Evolutionary conservation across 2,113 vertebrate genomes (phyloP), one percentile per base, ranked within the genome.

Genomic region (Plectropomus leopardus): DNA sequence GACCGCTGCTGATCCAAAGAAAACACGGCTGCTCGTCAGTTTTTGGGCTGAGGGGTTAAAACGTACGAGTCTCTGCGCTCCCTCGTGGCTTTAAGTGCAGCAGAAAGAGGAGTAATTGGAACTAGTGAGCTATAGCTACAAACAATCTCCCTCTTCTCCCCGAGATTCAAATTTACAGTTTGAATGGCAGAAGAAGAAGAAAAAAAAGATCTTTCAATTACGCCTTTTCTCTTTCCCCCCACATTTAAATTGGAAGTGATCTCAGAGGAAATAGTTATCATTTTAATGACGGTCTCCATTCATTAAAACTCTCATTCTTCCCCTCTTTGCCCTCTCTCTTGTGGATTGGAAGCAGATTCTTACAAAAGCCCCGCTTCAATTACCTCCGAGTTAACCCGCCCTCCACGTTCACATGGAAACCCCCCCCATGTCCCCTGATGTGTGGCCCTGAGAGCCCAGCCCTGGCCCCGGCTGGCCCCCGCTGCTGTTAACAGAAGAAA

Each of bases 201-300:
- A 78, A 75, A 90, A 83, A 90, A 92, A 88, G 88, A 94, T 93
- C 91, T 93, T 94, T 95, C 92, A 94, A 93, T 94, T 93, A 93
- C 50, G 70, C 73, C 80, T 89, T 90, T 91, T 80, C 76, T 89
- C 78, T 83, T 72, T 75, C 57, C 76, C 72, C 64, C 45, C 57
- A 67, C 91, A 92, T 94, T 95, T 93, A 94, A 94, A 94, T 94
- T 93, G 93, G 91, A 92, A 88, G 78, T 90, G 92, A 93, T 94
- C 94, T 95, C 94, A 3, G 86, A 93, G 94, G 94, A 94, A 94
- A 94, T 90, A 90, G 92, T 93, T 94, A 93, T 93, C 90, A 92
- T 94, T 94, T 93, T 95, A 95, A 95, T 92, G 93, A 93, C 92
- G 87, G 83, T 72, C 91, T 92, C 93, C 91, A 92, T 95, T 95